Evolutionary conservation across 2,797 vertebrate genomes (phyloP).

Genomic region (Amazona ochrocephala): DNA sequence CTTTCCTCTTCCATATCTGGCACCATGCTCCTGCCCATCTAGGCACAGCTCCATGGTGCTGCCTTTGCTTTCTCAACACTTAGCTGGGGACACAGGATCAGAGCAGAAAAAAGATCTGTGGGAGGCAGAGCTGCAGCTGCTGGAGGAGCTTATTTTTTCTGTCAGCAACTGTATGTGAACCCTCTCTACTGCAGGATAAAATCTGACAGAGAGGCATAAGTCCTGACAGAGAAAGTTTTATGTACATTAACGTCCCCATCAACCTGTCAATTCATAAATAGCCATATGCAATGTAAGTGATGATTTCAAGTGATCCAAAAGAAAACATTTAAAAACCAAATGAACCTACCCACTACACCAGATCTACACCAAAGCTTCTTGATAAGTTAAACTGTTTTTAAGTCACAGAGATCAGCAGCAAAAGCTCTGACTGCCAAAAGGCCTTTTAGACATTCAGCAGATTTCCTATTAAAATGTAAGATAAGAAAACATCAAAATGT

Average conservation of each 20-base stretch:
- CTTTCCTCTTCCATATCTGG: background rate
- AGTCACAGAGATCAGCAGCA: slow-evolving; percentile 8
- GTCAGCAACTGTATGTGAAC: slow-evolving; percentile 57
- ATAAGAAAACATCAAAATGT: slow-evolving; percentile 47
- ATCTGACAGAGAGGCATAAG: slow-evolving; percentile 62
- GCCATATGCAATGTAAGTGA: slow-evolving; percentile 25
- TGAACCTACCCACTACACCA: background rate
- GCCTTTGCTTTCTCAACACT: background rate
- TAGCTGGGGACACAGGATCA: background rate
- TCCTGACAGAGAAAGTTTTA: slow-evolving; percentile 67
- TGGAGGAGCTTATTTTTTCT: slow-evolving; percentile 67
- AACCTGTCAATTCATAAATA: slow-evolving; percentile 65
- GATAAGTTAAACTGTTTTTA: slow-evolving; percentile 52
- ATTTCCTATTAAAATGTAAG: slow-evolving; percentile 44
- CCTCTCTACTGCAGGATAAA: slow-evolving; percentile 63
- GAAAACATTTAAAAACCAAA: slow-evolving; percentile 54
- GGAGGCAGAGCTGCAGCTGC: slow-evolving; percentile 61
- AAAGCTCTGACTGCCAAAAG: slow-evolving; percentile 57
- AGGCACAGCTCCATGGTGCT: fast-evolving
- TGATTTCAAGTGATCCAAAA: slow-evolving; percentile 60
- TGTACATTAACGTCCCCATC: slow-evolving; percentile 56
- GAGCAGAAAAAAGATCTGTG: slow-evolving; percentile 10
- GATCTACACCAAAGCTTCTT: slow-evolving; percentile 45
- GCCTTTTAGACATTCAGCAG: slow-evolving; percentile 56
- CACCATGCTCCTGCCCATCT: fast-evolving